Evolutionary conservation across 2,888 invertebrate species (phyloP).

Genomic region (Microctonus hyperodae): DNA sequence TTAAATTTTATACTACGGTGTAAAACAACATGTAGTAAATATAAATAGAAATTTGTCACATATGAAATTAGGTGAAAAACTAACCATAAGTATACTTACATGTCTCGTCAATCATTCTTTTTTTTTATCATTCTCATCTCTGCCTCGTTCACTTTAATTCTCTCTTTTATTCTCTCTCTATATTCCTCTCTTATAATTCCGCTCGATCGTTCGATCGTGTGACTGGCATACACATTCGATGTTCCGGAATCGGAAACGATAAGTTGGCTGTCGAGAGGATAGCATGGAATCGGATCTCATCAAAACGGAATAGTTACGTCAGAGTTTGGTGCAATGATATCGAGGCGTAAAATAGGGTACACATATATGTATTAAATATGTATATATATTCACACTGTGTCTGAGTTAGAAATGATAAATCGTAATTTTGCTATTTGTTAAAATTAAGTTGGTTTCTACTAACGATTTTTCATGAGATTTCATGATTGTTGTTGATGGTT

Average conservation of each 20-base stretch:
- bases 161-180: neutral
- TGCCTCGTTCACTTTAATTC: neutral
- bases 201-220: conserved; percentile 19
- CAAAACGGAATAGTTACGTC: conserved; percentile 30
- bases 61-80: neutral
- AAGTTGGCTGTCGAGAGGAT: conserved; percentile 20
- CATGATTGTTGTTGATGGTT: no score
- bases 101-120: neutral
- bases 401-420: no score
- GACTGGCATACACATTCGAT: conserved; percentile 24
- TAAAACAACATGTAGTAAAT: neutral
- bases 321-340: conserved; percentile 20
- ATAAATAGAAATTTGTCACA: neutral
- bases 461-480: no score
- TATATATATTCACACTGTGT: neutral
- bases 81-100: no score
- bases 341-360: conserved; percentile 27
- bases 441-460: no score
- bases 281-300: conserved; percentile 28
- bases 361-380: neutral
- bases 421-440: no score
- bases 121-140: neutral
- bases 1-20: neutral
- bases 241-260: conserved; percentile 29
- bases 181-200: neutral